Evolutionary conservation across 2,888 invertebrate species (phyloP), one percentile per base, ranked within the genome.

Genomic region (Mythimna impura): DNA sequence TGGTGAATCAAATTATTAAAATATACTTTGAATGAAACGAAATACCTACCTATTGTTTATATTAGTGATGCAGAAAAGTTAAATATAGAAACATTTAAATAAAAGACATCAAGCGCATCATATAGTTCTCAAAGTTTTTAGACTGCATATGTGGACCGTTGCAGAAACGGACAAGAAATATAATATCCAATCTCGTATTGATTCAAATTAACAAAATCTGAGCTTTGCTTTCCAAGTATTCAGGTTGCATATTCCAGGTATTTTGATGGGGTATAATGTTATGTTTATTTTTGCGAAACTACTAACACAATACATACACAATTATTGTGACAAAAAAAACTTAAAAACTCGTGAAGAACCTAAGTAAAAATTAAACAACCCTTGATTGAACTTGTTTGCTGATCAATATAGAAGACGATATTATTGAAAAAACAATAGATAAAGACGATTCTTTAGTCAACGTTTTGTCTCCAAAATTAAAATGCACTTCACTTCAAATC

Each of bases 131-230:
- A 62, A 3, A n/a, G 66, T 30, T n/a, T n/a, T 65, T 12, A 17
- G 4, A 10, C 22, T 6, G 47, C 7, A 20, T 20, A 6, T 5
- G 47, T 47, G 47, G 47, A 47, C 43, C 30, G n/a, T 30, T 14
- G n/a, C 9, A 12, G 14, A 47, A 14, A 47, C 14, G 17, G 40
- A 47, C 14, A 17, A 47, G 5, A 5, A 47, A 47, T 40, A 40
- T 1, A 40, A 40, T 9, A 10, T 40, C 14, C 36, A 69, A 66
- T 52, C 66, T 66, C 52, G 52, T n/a, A 52, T 52, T 40, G 66
- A 52, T 25, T 14, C 25, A 52, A 40, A 70, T 30, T 4, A 25
- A 71, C 47, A 34, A 55, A 34, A 57, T 40, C 1, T 5, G 8
- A 6, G 43, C 1, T 1, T 20, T 69, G 25, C 20, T 71, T 57